These are phyloP conservation scores for Aphodius sticticus DNA, from an alignment of 2,888 invertebrate genomes.

Conservation along the genomic window DNA sequence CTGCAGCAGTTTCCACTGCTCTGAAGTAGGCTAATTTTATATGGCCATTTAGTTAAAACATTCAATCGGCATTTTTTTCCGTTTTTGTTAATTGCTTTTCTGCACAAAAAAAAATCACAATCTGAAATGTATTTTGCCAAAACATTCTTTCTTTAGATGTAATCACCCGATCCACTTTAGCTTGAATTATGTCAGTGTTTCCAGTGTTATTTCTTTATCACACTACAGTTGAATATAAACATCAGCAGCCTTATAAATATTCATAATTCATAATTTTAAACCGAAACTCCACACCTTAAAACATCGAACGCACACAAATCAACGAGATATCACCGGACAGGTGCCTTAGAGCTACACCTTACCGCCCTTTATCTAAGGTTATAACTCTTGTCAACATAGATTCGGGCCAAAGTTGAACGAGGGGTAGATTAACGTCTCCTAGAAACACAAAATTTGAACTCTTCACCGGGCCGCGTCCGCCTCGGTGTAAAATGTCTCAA, in stretches of 20 bases:
- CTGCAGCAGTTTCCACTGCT: no score
- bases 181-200: not conserved
- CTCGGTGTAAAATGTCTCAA: not conserved
- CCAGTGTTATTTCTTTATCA: not conserved
- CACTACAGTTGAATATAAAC: not conserved
- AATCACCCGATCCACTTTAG: no score
- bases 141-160: no score
- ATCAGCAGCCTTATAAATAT: not conserved
- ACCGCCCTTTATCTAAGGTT: not conserved
- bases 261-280: not conserved
- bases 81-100: no score
- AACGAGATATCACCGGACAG: not conserved
- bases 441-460: not conserved
- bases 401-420: not conserved
- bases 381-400: slow-evolving; percentile 4
- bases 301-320: not conserved
- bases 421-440: not conserved
- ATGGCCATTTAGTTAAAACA: no score
- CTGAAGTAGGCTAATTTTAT: no score
- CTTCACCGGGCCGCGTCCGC: not conserved
- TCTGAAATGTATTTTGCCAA: no score
- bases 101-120: no score
- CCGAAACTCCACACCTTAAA: not conserved
- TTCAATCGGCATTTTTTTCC: no score
- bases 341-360: not conserved